Evolutionary conservation across 2,797 vertebrate species (phyloP).

Genomic region (Garrulus glandarius): DNA sequence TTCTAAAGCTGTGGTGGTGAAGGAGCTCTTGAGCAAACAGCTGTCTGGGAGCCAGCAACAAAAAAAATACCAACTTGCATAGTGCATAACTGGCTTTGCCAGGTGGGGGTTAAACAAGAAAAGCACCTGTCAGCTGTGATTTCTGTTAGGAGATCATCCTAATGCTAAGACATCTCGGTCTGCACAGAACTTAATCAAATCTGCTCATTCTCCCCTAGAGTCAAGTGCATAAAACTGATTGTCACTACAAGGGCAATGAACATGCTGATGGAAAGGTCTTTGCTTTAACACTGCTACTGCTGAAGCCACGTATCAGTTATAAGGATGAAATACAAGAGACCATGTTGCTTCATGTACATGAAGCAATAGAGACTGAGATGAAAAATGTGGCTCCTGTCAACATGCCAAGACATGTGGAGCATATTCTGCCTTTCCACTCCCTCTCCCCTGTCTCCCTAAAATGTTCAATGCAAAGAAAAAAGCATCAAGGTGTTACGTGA

Average conservation of each 20-base stretch:
- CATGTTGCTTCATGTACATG: background rate
- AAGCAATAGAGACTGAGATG: background rate
- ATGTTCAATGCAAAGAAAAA: background rate
- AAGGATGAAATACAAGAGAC: background rate
- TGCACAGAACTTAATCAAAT: slow-evolving; percentile 17
- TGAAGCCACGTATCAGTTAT: background rate
- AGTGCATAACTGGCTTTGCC: background rate
- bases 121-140: background rate
- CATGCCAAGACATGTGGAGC: background rate
- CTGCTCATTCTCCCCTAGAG: background rate
- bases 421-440: background rate
- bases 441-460: background rate
- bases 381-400: background rate
- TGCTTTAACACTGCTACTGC: background rate
- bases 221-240: background rate
- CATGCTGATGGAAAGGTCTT: background rate
- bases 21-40: background rate
- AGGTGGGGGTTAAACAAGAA: background rate
- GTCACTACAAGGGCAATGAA: background rate
- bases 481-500: background rate
- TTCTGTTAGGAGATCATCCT: background rate
- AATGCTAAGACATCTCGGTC: background rate
- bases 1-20: background rate
- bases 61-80: background rate
- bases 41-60: background rate